phyloP scores from a whole-genome alignment of 2,113 vertebrate species.

The Eolophus roseicapilla region DNA sequence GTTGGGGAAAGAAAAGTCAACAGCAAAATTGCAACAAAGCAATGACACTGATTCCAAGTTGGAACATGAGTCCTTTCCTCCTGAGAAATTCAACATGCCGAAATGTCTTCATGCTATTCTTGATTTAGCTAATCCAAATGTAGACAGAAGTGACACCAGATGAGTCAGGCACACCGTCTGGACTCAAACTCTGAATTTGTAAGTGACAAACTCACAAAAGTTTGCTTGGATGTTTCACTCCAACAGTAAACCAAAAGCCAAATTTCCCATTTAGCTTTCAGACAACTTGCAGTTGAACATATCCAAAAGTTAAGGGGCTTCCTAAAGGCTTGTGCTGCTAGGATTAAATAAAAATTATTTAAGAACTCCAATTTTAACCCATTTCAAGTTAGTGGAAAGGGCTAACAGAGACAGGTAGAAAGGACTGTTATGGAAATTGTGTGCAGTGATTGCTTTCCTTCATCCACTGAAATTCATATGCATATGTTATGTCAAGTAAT shows the following conservation, averaged over 20 bases:
- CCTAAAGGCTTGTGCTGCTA: neutral
- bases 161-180: constrained; percentile 55
- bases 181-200: constrained; percentile 10
- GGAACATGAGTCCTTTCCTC: neutral
- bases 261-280: neutral
- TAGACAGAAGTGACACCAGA: constrained; percentile 34
- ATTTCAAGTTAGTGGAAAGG: neutral
- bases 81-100: neutral
- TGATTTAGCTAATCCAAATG: constrained; percentile 53
- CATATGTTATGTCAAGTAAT: neutral
- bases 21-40: neutral
- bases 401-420: neutral
- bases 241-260: constrained; percentile 11
- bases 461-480: neutral
- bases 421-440: neutral
- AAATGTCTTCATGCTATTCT: constrained; percentile 4
- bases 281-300: neutral
- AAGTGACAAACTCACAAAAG: constrained; percentile 24
- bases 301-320: neutral
- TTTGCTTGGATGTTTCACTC: constrained; percentile 29
- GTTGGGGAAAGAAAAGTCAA: neutral
- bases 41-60: neutral
- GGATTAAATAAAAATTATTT: neutral
- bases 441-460: neutral
- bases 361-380: neutral